Conservation (phyloP, 2,113 vertebrate species). For the Psilopsiagon aurifrons region DNA sequence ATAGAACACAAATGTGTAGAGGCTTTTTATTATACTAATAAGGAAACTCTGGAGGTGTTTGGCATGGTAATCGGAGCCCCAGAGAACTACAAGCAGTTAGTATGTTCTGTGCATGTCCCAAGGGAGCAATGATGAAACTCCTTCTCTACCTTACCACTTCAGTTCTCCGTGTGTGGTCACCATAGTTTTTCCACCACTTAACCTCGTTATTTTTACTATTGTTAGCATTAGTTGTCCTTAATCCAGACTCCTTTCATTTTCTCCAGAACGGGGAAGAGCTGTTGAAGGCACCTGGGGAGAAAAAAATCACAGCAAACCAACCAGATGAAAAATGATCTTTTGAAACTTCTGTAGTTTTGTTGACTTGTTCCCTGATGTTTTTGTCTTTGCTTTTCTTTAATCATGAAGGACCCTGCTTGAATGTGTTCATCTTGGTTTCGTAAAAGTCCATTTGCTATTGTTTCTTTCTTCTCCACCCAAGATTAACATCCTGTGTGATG, state of each 20-base stretch:
- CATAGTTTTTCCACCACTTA: slow-evolving; percentile 7
- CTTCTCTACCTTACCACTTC: slow-evolving; percentile 48
- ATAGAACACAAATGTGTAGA: slow-evolving; percentile 54
- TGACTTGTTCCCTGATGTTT: slow-evolving; percentile 16
- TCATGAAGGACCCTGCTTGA: slow-evolving; percentile 7
- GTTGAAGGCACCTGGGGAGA: slow-evolving; percentile 29
- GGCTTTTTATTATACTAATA: slow-evolving; percentile 74
- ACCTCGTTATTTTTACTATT: slow-evolving; percentile 58
- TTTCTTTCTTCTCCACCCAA: slow-evolving; percentile 60
- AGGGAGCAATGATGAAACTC: slow-evolving; percentile 80
- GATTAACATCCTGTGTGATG: slow-evolving; percentile 66
- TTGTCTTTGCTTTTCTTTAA: slow-evolving; percentile 49
- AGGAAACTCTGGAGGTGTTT: slow-evolving; percentile 68
- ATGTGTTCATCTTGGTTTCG: slow-evolving; percentile 50
- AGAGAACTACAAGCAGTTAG: slow-evolving; percentile 44
- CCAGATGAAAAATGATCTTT: slow-evolving; percentile 31
- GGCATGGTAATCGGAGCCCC: slow-evolving; percentile 69
- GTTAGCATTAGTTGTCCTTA: slow-evolving; percentile 64
- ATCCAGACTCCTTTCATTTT: slow-evolving; percentile 70
- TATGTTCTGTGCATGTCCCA: slow-evolving; percentile 45
- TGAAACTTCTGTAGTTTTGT: slow-evolving; percentile 22
- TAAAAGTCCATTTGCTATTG: slow-evolving; percentile 56
- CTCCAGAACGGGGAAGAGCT: slow-evolving; percentile 54
- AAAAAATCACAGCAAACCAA: slow-evolving; percentile 15
- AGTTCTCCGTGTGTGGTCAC: slow-evolving; percentile 44